Evolutionary conservation across 2,797 vertebrate species (phyloP).

Genomic region (Morus bassanus): DNA sequence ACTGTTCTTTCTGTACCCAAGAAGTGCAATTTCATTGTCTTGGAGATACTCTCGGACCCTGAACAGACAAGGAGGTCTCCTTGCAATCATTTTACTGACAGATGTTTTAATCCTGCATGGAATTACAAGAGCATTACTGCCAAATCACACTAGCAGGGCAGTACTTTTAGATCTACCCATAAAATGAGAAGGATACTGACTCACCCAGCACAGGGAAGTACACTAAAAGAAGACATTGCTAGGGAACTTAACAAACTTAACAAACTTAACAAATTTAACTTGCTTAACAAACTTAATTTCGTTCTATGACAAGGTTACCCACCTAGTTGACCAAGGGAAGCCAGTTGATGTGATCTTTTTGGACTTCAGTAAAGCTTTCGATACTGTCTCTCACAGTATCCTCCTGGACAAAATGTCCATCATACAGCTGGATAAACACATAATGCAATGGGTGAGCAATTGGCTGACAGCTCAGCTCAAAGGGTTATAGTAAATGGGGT

Average conservation of each 20-base stretch:
- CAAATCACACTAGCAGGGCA: not conserved
- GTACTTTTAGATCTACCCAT: not conserved
- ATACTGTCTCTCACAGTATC: no score
- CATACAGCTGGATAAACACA: no score
- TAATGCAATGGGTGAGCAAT: no score
- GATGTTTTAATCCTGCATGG: not conserved
- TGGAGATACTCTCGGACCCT: not conserved
- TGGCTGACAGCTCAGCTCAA: no score
- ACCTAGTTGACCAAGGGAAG: no score
- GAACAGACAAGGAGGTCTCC: not conserved
- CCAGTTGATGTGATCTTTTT: no score
- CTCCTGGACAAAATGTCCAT: no score
- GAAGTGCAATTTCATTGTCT: not conserved
- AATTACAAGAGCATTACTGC: not conserved
- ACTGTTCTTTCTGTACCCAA: not conserved
- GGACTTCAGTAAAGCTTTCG: no score
- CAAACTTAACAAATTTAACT: no score
- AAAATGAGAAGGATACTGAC: not conserved
- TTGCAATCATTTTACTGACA: not conserved
- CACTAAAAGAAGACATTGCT: not conserved
- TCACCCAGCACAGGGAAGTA: not conserved
- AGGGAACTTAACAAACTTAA: not conserved
- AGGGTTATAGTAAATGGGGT: no score
- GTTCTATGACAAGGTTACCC: no score
- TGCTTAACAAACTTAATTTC: no score